phyloP scores from a whole-genome alignment of 2,888 invertebrate genomes.

The Callinectes sapidus region DNA sequence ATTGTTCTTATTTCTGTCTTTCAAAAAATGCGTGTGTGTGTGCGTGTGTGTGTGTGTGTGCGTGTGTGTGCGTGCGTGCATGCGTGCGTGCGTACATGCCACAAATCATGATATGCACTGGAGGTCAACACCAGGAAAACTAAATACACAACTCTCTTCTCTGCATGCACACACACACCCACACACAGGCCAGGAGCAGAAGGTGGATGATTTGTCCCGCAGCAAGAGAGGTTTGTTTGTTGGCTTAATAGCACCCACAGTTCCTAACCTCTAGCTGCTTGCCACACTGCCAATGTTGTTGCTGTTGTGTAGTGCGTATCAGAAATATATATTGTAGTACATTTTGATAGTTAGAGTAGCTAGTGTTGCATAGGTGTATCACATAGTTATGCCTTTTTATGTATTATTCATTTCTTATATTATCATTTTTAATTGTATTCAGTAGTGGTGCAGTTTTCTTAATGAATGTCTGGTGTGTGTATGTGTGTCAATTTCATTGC shows the following conservation, averaged over 20 bases:
- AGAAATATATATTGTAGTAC: not conserved
- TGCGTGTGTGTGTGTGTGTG: slow-evolving; percentile 18
- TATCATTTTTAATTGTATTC: not conserved
- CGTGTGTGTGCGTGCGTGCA: not conserved
- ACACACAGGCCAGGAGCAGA: slow-evolving; percentile 22
- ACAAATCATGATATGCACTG: not conserved
- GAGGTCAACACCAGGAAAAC: not conserved
- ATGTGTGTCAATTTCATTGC: not conserved
- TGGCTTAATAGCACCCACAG: not conserved
- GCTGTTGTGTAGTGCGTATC: not conserved
- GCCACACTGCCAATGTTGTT: not conserved
- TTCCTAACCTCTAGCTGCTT: not conserved
- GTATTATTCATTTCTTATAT: not conserved
- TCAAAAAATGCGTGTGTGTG: not conserved
- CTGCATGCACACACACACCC: not conserved
- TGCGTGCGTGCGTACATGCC: not conserved
- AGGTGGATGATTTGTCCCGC: not conserved
- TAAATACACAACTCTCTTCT: not conserved
- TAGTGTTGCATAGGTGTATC: not conserved
- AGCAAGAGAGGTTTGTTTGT: slow-evolving; percentile 19
- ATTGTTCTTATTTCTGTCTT: too few relatives aligned
- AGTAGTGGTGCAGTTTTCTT: not conserved
- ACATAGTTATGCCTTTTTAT: not conserved
- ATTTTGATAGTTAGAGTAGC: not conserved
- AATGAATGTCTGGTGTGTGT: not conserved